These are phyloP conservation scores for Margarornis squamiger DNA, from an alignment of 2,797 vertebrate species.

Conservation along the genomic window DNA sequence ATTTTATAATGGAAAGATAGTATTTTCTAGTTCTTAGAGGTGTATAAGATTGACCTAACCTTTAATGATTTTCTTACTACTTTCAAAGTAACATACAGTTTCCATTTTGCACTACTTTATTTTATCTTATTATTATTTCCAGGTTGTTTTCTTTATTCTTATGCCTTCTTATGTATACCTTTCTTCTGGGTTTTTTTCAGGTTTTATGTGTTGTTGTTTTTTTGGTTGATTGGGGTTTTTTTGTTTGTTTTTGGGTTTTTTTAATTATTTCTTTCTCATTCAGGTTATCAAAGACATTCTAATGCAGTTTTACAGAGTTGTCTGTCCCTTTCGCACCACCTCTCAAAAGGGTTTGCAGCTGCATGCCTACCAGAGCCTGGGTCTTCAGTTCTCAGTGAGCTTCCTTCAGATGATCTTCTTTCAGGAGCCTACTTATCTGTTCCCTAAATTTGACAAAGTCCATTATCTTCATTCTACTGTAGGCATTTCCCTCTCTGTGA, in stretches of 20 bases:
- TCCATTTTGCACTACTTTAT: neutral
- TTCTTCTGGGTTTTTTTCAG: neutral
- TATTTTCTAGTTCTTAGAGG: neutral
- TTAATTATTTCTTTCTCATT: neutral
- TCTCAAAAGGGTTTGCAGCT: neutral
- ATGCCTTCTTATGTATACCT: neutral
- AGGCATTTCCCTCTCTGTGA: neutral
- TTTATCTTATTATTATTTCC: neutral
- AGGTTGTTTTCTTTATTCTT: neutral
- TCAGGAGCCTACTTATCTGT: neutral
- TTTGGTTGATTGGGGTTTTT: too few relatives aligned
- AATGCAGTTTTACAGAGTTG: neutral
- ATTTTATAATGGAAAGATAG: neutral
- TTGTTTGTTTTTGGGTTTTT: neutral
- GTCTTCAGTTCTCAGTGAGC: neutral
- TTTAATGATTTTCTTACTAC: neutral
- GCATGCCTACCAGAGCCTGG: neutral
- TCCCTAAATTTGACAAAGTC: neutral
- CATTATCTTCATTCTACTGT: neutral
- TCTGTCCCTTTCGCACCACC: neutral
- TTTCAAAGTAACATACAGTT: neutral
- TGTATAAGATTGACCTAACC: neutral
- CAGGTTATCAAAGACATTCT: neutral
- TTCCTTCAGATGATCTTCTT: neutral
- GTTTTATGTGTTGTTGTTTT: too few relatives aligned